These are phyloP conservation scores for Xenopus laevis DNA, from an alignment of 2,113 vertebrate species.

Conservation along the genomic window DNA sequence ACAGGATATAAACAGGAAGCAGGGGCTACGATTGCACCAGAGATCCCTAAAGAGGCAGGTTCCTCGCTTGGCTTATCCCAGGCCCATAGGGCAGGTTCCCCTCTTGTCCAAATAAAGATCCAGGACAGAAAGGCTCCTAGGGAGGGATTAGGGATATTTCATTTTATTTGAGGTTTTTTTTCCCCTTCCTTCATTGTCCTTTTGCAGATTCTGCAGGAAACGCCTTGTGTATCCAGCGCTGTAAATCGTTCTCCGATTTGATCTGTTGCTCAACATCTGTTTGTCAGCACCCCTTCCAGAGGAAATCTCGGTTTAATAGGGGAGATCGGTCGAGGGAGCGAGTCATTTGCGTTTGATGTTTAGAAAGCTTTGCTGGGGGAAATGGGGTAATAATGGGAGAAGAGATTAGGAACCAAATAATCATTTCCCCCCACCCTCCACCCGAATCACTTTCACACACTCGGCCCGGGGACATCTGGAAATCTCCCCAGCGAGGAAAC, in stretches of 20 bases:
- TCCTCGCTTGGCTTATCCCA: background rate
- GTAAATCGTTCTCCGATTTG: slow-evolving; percentile 11
- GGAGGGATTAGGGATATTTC: background rate
- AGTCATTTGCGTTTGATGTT: slow-evolving; percentile 4
- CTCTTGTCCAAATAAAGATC: background rate
- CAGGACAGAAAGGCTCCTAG: slow-evolving; percentile 11
- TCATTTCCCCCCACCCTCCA: background rate
- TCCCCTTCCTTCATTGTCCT: slow-evolving; percentile 13
- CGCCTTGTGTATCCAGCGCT: background rate
- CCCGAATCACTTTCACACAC: slow-evolving; percentile 19
- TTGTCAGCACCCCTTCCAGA: slow-evolving; percentile 5
- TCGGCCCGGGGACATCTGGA: background rate
- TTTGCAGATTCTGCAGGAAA: slow-evolving; percentile 52
- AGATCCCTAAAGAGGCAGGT: slow-evolving; percentile 22
- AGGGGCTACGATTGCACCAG: slow-evolving; percentile 31
- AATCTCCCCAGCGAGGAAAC: background rate
- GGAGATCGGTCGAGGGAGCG: background rate
- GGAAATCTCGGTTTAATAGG: slow-evolving; percentile 20
- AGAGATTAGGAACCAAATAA: background rate
- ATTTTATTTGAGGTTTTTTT: background rate
- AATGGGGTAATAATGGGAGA: slow-evolving; percentile 13
- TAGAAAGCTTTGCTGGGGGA: background rate
- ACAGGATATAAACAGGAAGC: slow-evolving; percentile 58
- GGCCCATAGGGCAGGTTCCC: background rate
- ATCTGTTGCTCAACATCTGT: background rate